Conservation (phyloP, 1,140 invertebrate genomes). For the Archivesica marissinica region DNA sequence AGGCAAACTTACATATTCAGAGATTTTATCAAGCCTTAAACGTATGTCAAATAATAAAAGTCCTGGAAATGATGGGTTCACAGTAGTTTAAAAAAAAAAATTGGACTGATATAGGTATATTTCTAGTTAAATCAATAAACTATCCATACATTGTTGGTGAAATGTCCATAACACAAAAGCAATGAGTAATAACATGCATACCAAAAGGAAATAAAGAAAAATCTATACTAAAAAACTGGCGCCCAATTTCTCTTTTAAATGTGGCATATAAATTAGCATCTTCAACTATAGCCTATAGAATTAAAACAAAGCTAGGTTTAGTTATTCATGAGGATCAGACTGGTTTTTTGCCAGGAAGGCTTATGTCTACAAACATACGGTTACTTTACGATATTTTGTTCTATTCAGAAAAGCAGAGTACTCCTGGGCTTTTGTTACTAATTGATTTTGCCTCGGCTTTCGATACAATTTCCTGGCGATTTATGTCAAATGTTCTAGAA, state of each 20-base stretch:
- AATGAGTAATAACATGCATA: constrained; percentile 18
- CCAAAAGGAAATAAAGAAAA: constrained; percentile 53
- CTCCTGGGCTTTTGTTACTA: background rate
- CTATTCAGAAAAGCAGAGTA: constrained; percentile 26
- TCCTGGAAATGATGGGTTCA: constrained; percentile 30
- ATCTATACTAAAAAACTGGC: constrained; percentile 35
- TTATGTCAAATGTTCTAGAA: constrained; percentile 21
- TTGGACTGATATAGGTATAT: background rate
- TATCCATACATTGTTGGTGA: background rate
- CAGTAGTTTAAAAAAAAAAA: background rate
- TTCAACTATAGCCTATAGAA: constrained; percentile 16
- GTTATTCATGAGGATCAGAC: constrained; percentile 39
- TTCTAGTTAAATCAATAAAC: constrained; percentile 11
- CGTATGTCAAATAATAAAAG: background rate
- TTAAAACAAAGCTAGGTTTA: constrained; percentile 9
- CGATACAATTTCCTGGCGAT: background rate
- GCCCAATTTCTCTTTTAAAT: no score
- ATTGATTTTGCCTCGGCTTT: constrained; percentile 5
- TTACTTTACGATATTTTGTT: constrained; percentile 4
- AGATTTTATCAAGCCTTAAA: constrained; percentile 4
- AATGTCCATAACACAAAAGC: constrained; percentile 19
- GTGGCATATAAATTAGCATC: no score
- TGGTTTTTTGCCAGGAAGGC: constrained; percentile 19
- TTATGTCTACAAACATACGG: constrained; percentile 3
- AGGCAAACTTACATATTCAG: background rate